Evolutionary conservation across 2,113 vertebrate genomes (phyloP).

Genomic region (Oreotragus oreotragus): DNA sequence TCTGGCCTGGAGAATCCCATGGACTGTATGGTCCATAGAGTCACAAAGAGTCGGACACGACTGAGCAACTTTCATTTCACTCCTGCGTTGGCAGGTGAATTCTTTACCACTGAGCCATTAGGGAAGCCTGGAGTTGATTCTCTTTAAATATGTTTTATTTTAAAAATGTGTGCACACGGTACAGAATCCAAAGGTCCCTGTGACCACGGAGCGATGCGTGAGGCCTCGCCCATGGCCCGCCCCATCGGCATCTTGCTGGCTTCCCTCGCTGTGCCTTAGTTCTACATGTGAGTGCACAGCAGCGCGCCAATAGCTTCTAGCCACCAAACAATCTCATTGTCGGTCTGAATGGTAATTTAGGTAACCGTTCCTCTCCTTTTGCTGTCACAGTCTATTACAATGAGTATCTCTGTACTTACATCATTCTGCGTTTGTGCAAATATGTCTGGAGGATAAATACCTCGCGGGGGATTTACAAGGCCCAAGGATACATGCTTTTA

Average conservation of each 20-base stretch:
- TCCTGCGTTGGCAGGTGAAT: not conserved
- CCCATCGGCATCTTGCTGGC: accelerated
- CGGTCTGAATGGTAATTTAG: not conserved
- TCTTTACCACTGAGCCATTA: not conserved
- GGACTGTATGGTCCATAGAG: not conserved
- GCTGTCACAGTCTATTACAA: not conserved
- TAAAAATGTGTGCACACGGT: not conserved
- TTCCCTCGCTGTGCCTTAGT: accelerated
- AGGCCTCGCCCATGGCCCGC: not conserved
- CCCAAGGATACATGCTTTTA: not conserved
- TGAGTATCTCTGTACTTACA: not conserved
- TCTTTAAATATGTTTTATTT: not conserved
- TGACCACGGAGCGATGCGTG: accelerated
- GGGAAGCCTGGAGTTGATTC: not conserved
- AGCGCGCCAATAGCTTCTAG: not conserved
- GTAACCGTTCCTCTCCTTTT: not conserved
- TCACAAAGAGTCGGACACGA: not conserved
- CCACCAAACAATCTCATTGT: not conserved
- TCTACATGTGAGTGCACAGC: not conserved
- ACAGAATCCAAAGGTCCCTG: not conserved
- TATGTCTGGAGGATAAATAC: not conserved
- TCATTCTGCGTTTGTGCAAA: not conserved
- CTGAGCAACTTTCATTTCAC: not conserved
- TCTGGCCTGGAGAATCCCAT: not conserved
- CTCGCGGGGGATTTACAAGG: not conserved